These are phyloP conservation scores for Enteromius treurensis DNA, from an alignment of 2,797 vertebrate species.

Conservation along the genomic window DNA sequence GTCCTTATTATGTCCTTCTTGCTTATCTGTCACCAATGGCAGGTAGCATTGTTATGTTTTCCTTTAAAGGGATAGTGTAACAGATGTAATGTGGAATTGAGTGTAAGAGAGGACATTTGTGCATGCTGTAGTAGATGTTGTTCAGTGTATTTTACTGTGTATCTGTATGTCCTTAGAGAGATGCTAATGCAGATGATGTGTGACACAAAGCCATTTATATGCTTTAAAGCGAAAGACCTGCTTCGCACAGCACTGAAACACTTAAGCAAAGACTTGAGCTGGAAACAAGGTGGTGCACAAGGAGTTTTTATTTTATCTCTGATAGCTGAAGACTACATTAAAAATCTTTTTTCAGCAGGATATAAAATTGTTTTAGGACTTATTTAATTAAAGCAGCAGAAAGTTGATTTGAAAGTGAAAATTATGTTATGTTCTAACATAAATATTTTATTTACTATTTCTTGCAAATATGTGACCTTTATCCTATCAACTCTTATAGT, in stretches of 20 bases:
- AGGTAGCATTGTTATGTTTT: neutral
- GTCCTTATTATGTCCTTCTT: neutral
- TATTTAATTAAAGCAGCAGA: neutral
- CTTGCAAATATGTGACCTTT: neutral
- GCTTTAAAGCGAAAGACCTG: conserved; percentile 91
- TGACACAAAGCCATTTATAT: conserved; percentile 78
- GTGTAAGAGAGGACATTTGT: too few relatives aligned
- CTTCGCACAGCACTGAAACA: conserved; percentile 79
- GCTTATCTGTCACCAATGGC: neutral
- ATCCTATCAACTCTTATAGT: neutral
- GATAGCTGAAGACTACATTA: too few relatives aligned
- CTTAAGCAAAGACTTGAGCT: conserved; percentile 74
- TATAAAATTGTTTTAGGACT: neutral
- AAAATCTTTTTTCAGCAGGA: neutral
- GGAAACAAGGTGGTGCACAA: conserved; percentile 81
- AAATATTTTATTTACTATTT: neutral
- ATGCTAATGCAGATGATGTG: conserved; percentile 79
- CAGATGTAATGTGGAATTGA: neutral
- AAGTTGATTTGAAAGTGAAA: neutral
- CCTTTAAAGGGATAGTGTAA: neutral
- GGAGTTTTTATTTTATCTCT: neutral
- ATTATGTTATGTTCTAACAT: neutral
- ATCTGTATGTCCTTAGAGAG: conserved; percentile 71
- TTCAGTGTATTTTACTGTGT: conserved; percentile 18
- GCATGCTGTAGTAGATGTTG: neutral